phyloP scores from a whole-genome alignment of 1,140 invertebrate genomes.

The Odontomachus brunneus region DNA sequence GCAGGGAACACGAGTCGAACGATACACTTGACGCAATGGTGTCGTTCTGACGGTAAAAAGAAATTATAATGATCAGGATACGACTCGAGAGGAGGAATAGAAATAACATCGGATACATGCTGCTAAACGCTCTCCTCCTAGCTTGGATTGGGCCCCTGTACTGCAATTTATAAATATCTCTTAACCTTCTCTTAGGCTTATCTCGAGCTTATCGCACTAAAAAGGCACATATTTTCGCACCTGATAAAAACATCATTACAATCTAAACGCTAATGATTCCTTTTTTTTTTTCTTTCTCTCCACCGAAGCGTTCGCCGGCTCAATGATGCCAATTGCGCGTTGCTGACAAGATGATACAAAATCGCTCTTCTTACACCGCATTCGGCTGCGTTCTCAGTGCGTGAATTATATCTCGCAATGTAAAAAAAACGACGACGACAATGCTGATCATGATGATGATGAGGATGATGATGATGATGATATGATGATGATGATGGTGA shows the following conservation, averaged over 20 bases:
- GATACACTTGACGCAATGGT: too few relatives aligned
- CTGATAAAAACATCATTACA: conserved; percentile 81
- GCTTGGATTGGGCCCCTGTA: conserved; percentile 69
- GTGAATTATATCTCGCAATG: too few relatives aligned
- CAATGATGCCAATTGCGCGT: too few relatives aligned
- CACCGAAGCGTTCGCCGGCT: background rate
- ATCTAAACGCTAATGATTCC: conserved; percentile 74
- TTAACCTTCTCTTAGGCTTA: conserved; percentile 79
- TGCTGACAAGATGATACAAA: too few relatives aligned
- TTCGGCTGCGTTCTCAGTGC: too few relatives aligned
- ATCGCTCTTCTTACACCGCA: too few relatives aligned
- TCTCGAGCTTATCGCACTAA: conserved; percentile 84
- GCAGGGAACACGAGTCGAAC: too few relatives aligned
- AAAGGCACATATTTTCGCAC: conserved; percentile 86
- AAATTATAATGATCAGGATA: background rate
- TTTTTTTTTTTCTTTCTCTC: conserved; percentile 65
- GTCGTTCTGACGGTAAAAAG: background rate
- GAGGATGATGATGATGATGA: too few relatives aligned
- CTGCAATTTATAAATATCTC: conserved; percentile 76
- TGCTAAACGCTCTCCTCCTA: background rate
- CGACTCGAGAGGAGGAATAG: background rate
- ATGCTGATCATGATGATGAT: too few relatives aligned
- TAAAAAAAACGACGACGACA: too few relatives aligned
- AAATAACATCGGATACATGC: conserved; percentile 5
- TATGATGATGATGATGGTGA: too few relatives aligned